Base-by-base conservation (phyloP, 2,113 vertebrate genomes). In the Hepsetus odoe region DNA sequence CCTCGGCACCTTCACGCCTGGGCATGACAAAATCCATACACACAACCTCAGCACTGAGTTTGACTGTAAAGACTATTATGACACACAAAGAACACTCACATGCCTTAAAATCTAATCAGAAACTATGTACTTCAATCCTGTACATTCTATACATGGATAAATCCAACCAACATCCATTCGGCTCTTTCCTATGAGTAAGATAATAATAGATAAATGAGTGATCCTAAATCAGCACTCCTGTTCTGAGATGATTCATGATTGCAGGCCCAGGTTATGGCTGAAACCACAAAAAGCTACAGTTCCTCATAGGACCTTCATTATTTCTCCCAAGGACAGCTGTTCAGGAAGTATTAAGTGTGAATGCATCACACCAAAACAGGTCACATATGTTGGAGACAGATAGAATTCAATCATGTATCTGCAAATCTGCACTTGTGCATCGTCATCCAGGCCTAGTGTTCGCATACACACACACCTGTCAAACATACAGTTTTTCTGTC, bases 1-100 rank as follows among this genome's bases (percentile, higher is more conserved):
- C 90, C 98, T 96, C 89, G 97, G 98, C 94, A 99, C 96, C 89
- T 95, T 94, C 85, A 98, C 91, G 90, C 93, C 97, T 91, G 59
- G 20, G n/a, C 72, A 51, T 16, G n/a, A 53, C 38, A 71, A 30
- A 72, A 44, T 4, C 42, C 20, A 61, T 61, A 65, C 13, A 42
- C 40, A 55, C 26, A 81, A 46, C 24, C 7, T 11, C 33, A 53
- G 13, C n/a, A 11, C 49, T 53, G 28, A 10, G 7, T n/a, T n/a
- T n/a, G n/a, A n/a, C n/a, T 20, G 51, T 55, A 22, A 55, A 10
- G 51, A 9, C 51, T 10, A 11, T 55, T 2, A 14, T 49, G 46
- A 49, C 46, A 2, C n/a, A 46, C 13, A 46, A 5, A 16, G 3
- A 16, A 46, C 12, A 2, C 14, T 20, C 11, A 49, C 16, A 18